Base-by-base conservation (phyloP, 2,888 invertebrate species). In the Lysandra coridon region DNA sequence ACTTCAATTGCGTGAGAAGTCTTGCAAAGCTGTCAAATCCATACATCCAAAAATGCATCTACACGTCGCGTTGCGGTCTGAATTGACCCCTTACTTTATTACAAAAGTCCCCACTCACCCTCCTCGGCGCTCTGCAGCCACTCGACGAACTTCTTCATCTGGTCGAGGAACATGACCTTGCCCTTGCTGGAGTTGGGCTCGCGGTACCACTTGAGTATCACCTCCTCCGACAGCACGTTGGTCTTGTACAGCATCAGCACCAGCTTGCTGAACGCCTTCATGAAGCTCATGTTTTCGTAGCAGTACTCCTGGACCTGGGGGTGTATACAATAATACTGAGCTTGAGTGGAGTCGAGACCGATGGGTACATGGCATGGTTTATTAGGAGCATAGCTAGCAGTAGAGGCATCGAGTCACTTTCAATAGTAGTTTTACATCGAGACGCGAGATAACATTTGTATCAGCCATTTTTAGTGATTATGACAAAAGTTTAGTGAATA, bases 261-360 rank as follows among this genome's bases (percentile, higher is more conserved):
- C 87, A 99, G 98, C 95, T 99, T 99, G 92, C 98, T 98, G 96
- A 99, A 99, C 91, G 98, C 98, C 91, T 98, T 98, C 98, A 99
- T 98, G 94, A 99, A 99, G 92, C 98, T 98, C 99, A 99, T 99
- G 95, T 99, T 99, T 91, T 99, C 99, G 92, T 99, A 99, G 95
- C 99, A 99, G 94, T 98, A 99, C 90, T 99, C 99, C 94, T 99
- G 99, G 85, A 99, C 98, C 93, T 94, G 85, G 1, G 64, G 64
- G 30, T 23, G 30, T 30, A 40, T 6, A 37, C 37, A 37, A 37
- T 37, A 49, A 12, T 40, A 40, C 37, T 4, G 1, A 33, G 37
- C 57, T 69, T 40, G 33, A 69, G 69, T 23, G 69, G 1, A 12
- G 64, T 30, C 12, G 12, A 64, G 30, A 62, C 7, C 23, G 62